These are phyloP conservation scores for Phrynocephalus versicolor DNA, from an alignment of 2,113 vertebrate species.

Conservation along the genomic window DNA sequence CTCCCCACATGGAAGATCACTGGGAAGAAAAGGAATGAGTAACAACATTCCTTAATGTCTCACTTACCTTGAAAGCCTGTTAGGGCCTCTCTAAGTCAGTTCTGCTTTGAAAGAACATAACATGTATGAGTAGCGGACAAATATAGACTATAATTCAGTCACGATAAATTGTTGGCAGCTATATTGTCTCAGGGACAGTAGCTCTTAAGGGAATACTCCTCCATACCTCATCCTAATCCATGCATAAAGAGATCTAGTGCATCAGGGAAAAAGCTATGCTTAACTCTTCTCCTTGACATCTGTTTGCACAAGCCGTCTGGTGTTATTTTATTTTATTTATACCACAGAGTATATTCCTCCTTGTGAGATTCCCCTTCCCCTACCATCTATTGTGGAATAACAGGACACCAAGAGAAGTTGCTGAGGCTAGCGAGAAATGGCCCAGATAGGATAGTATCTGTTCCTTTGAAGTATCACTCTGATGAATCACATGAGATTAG, in stretches of 20 bases:
- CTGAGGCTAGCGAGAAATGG: neutral
- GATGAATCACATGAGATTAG: neutral
- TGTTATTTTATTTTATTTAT: neutral
- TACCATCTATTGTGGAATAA: neutral
- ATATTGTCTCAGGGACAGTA: neutral
- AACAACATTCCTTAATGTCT: too few species aligned
- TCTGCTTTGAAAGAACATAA: too few species aligned
- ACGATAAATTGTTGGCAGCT: neutral
- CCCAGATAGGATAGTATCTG: neutral
- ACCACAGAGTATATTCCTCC: neutral
- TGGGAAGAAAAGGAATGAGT: too few species aligned
- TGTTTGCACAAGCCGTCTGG: too few species aligned
- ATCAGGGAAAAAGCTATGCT: neutral
- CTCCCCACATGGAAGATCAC: too few species aligned
- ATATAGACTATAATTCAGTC: neutral
- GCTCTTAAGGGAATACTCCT: neutral
- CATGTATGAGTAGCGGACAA: too few species aligned
- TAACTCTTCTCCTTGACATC: neutral
- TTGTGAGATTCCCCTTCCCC: neutral
- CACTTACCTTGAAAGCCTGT: too few species aligned
- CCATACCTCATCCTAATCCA: too few species aligned
- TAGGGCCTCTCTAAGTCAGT: too few species aligned
- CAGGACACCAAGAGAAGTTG: too few species aligned
- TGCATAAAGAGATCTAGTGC: neutral
- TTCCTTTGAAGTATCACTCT: neutral